Conservation (phyloP, 2,113 vertebrate genomes). For the Bombycilla garrulus region DNA sequence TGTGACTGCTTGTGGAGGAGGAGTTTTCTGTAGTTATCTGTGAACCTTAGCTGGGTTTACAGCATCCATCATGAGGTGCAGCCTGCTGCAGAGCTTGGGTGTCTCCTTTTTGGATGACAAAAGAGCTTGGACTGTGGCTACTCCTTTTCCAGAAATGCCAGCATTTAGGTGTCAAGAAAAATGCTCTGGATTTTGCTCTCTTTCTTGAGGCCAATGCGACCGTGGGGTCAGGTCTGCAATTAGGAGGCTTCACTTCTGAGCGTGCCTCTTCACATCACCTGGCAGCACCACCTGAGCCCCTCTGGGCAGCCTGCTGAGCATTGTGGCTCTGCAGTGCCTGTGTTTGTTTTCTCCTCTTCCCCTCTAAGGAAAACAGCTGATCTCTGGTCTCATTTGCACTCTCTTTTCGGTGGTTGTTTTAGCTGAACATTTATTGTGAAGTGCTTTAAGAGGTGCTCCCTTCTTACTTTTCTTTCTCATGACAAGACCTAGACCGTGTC, state of each 20-base stretch:
- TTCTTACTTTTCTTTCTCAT: not conserved
- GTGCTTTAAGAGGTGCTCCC: not conserved
- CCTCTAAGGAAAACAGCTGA: not conserved
- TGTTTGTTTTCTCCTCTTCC: not conserved
- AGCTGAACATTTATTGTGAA: not conserved
- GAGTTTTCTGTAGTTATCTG: not conserved
- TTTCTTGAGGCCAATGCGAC: not conserved
- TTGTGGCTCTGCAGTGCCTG: not conserved
- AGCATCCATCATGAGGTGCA: not conserved
- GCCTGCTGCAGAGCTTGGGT: not conserved
- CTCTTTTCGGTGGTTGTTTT: not conserved
- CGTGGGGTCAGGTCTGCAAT: not conserved
- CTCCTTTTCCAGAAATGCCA: not conserved
- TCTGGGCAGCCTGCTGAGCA: not conserved
- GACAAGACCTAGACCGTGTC: not conserved
- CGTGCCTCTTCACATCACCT: not conserved
- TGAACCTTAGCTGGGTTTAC: not conserved
- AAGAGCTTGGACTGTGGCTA: not conserved
- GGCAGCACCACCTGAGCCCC: not conserved
- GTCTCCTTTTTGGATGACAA: not conserved
- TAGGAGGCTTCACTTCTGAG: not conserved
- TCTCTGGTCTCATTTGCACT: not conserved
- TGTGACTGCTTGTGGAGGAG: not conserved
- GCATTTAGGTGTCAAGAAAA: not conserved
- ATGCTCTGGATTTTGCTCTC: not conserved